phyloP scores from a whole-genome alignment of 2,797 vertebrate species.

The Alouatta caraya region DNA sequence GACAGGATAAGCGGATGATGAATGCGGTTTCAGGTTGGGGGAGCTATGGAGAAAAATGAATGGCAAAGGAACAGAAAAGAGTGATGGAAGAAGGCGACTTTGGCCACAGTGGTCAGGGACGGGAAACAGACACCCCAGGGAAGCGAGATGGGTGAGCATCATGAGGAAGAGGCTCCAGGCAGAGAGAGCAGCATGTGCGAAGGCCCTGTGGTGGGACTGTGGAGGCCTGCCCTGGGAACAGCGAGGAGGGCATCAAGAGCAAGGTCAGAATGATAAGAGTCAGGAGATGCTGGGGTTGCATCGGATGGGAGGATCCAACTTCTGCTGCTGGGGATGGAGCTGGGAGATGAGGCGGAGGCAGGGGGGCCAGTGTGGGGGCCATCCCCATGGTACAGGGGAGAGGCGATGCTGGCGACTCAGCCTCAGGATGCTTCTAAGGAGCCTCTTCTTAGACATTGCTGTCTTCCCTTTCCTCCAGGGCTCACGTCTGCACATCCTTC shows the following conservation, averaged over 20 bases:
- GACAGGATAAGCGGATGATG: not conserved
- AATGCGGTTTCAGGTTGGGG: not conserved
- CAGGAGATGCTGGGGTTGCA: not conserved
- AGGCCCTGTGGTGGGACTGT: not conserved
- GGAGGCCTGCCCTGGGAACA: rapidly evolving
- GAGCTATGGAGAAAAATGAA: rapidly evolving
- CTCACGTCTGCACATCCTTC: rapidly evolving
- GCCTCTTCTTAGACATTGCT: not conserved
- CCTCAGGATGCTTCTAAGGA: not conserved
- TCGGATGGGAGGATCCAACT: not conserved
- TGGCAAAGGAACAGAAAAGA: not conserved
- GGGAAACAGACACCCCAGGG: not conserved
- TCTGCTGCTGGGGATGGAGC: not conserved
- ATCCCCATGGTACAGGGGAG: not conserved
- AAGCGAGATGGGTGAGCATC: not conserved
- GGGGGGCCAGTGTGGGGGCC: not conserved
- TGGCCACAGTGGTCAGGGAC: not conserved
- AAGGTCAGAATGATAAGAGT: rapidly evolving
- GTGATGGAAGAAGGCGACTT: not conserved
- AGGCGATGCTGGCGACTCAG: not conserved
- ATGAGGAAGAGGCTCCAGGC: not conserved
- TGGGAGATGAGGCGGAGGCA: not conserved
- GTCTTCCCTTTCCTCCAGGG: not conserved
- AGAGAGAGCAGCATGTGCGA: not conserved
- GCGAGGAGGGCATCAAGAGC: not conserved